These are phyloP conservation scores for Nibea albiflora DNA, from an alignment of 2,113 vertebrate genomes.

Conservation along the genomic window DNA sequence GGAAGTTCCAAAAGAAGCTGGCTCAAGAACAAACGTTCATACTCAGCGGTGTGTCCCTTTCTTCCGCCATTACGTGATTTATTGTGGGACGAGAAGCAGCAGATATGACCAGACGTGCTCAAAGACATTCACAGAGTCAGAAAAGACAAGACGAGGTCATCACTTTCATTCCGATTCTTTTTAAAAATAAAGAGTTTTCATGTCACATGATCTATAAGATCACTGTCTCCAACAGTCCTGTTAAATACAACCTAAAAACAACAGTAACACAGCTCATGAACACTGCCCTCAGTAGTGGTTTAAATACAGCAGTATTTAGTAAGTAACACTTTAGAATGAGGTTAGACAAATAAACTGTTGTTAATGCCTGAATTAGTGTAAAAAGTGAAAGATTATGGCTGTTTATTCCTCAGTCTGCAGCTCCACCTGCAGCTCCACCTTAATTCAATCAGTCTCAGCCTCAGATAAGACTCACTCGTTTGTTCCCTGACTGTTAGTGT, in stretches of 20 bases:
- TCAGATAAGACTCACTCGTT: not conserved
- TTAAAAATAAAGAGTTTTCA: constrained; percentile 12
- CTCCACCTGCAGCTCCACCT: not conserved
- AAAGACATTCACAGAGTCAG: not conserved
- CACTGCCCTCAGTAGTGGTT: not conserved
- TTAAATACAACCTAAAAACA: constrained; percentile 5
- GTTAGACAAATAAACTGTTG: constrained; percentile 10
- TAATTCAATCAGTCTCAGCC: not conserved
- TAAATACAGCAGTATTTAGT: not conserved
- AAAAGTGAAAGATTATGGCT: constrained; percentile 29
- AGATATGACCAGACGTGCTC: not conserved
- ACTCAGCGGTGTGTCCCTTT: not conserved
- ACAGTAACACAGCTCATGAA: not conserved
- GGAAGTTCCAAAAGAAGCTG: too few species aligned
- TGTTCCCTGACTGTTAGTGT: constrained; percentile 12
- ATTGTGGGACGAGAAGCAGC: not conserved
- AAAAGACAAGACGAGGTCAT: not conserved
- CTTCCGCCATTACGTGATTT: not conserved
- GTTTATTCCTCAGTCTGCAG: not conserved
- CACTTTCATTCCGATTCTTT: constrained; percentile 14
- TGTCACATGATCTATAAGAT: constrained; percentile 18
- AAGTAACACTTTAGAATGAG: constrained; percentile 27
- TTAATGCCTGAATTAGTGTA: not conserved
- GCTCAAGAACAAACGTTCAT: not conserved
- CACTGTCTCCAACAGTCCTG: not conserved